Evolutionary conservation across 2,797 vertebrate species (phyloP), one percentile per base, ranked within the genome.

Genomic region (Ctenopoma multispine): DNA sequence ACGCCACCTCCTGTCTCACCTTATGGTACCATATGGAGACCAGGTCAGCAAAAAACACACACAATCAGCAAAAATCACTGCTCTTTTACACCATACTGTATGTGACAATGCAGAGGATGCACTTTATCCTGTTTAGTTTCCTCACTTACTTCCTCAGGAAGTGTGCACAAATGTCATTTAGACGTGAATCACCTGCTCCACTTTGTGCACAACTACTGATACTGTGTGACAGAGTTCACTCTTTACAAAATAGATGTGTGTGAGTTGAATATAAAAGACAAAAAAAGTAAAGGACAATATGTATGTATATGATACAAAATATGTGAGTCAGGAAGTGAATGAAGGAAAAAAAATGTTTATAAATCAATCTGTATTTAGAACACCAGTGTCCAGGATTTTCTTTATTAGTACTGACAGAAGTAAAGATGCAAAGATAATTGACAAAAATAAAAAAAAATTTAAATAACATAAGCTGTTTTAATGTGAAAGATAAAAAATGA

Each of bases 11-110:
- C 59, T 95, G 94, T 73, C 67, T 95, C 76, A 90, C 85, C 4
- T 73, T 95, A 5, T 94, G 93, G 94, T 93, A 93, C 78, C 77
- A 90, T 23, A 87, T 89, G 75, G 71, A 88, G 27, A 73, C 64
- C 88, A 95, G 94, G 94, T 95, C 69, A 83, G 91, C 59, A 68
- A 38, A 70, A 70, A 50, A 31, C 36, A 10, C 17, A 34, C 31
- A 34, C 48, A 18, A 20, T 46, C 43, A 46, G 43, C 43, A 20
- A n/a, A 58, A 48, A 66, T 49, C 63, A 48, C n/a, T n/a, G 18
- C 4, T 17, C 34, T 63, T 57, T 68, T 47, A 49, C 76, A 64
- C 27, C 38, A 29, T 73, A 77, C 59, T 69, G 57, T 75, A 69
- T 86, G 69, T 72, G 72, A 77, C 81, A 80, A 61, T 72, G 44